Evolutionary conservation across 2,888 invertebrate species (phyloP), one percentile per base, ranked within the genome.

Genomic region (Pachliopta kotzebuea): DNA sequence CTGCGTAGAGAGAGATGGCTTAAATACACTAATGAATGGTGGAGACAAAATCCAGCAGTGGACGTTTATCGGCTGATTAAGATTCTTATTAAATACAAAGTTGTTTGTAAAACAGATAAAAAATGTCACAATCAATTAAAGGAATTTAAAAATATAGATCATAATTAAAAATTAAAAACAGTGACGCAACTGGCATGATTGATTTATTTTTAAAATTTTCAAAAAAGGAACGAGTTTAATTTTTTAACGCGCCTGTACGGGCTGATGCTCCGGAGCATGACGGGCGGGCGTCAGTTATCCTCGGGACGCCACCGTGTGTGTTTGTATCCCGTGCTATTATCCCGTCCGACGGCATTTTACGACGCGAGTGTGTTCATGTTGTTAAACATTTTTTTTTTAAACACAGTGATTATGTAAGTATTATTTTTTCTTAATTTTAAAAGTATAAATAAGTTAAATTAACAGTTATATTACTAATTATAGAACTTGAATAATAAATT

Each of bases 211-310:
- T 26, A 14, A 1, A 49, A 49, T 49, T 20, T 49, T 49, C 49
- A 49, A 49, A 49, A 49, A 49, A n/a, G 49, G 26, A 61, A 61
- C 45, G 52, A 49, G 37, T 20, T 55, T 42, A 17, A 23, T 49
- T 54, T 61, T 60, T 45, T 58, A 20, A 23, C 49, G 29, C 49
- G 54, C n/a, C 66, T 58, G 66, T 66, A 66, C 66, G 20, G 31
- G 45, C 64, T 60, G 63, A 69, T 69, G 70, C 67, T 73, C 73
- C 74, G 67, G 71, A 71, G 70, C 71, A 70, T 71, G 74, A 74
- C 71, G 68, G 68, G 68, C 69, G 72, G 76, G 74, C 80, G 75
- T 79, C 86, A 88, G 88, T 88, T 76, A 81, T 77, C 81, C 77
- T 74, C 81, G 76, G 81, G 86, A 84, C 70, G 72, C 71, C 79